Conservation (phyloP, 2,113 vertebrate species). For the Tetraodon nigroviridis region DNA sequence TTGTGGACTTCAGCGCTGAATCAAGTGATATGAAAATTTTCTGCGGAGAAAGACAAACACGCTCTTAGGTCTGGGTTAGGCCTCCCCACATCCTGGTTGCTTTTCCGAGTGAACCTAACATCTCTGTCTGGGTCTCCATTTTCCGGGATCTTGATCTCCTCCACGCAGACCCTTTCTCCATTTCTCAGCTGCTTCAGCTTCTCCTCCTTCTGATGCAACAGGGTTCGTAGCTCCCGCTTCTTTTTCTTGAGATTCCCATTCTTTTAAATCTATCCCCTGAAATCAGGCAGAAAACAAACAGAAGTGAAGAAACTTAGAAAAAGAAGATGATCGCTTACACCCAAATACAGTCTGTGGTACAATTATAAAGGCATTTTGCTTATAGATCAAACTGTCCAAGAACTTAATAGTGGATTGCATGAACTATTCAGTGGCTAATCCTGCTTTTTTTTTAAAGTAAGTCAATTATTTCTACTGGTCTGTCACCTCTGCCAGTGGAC, state of each 20-base stretch:
- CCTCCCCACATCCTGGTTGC: neutral
- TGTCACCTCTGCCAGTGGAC: slow-evolving; percentile 27
- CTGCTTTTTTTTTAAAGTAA: too few species aligned
- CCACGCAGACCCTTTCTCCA: slow-evolving; percentile 13
- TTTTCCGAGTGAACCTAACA: slow-evolving; percentile 1
- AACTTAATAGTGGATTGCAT: too few species aligned
- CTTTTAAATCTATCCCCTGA: slow-evolving; percentile 27
- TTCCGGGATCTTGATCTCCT: neutral
- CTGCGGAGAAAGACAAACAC: slow-evolving; percentile 3
- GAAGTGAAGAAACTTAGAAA: too few species aligned
- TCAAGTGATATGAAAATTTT: slow-evolving; percentile 17
- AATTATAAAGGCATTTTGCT: too few species aligned
- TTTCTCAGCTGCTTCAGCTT: slow-evolving; percentile 26
- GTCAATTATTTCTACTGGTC: too few species aligned
- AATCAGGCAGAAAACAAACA: too few species aligned
- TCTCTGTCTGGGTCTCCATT: slow-evolving; percentile 15
- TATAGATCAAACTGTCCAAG: too few species aligned
- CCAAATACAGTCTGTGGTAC: too few species aligned
- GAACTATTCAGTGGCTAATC: too few species aligned
- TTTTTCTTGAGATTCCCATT: slow-evolving; percentile 23
- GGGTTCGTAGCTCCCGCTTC: neutral
- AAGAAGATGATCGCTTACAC: too few species aligned
- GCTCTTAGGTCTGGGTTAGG: too few species aligned
- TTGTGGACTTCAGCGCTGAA: slow-evolving; percentile 28
- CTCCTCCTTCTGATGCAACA: slow-evolving; percentile 28